Base-by-base conservation (phyloP, 2,797 vertebrate genomes). In the Pipistrellus pipistrellus region DNA sequence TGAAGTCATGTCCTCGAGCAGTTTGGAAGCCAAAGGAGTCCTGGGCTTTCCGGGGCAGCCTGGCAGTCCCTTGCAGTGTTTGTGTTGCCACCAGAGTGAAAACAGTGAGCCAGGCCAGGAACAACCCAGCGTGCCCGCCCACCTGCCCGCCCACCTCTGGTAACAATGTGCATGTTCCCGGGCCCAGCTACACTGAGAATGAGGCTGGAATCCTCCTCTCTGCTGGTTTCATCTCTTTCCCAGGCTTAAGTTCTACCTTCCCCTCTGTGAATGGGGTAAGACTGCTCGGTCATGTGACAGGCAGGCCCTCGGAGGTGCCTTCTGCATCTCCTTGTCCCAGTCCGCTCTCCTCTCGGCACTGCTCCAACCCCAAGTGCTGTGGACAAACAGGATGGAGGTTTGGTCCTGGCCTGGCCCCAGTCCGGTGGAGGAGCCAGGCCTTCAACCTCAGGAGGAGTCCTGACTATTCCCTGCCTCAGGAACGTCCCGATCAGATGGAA, bases 161-260 rank as follows among this genome's bases (percentile, higher is more conserved):
- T 68, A 92, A 94, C 91, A 78, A 38, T 41, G 59, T 35, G 35
- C 7, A 1, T 32, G 35, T 78, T 82, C 88, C 76, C 83, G 73
- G 85, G 30, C 35, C 62, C 35, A 23, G 53, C 55, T 21, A 27
- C 9, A 1, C 83, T 62, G 21, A 86, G 85, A 21, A 32, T 27
- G 6, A 27, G 27, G 23, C 48, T 55, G 59, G 44, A 20, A 32
- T n/a, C 66, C 41, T 92, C 57, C 76, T 51, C 55, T 68, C 64
- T 32, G 20, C 48, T 86, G 27, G 23, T 17, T 93, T 95, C 71
- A 21, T 88, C 89, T 35, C 32, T 66, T 94, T 78, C 84, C 84
- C 81, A 95, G 87, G 85, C 90, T 71, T 17, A 2, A 76, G 69
- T 20, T 66, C 85, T 11, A 10, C 44, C 41, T 51, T 72, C 4